Percentiles rank a stretch among this genome's conserved stretches.
Conservation (phyloP, 2,797 vertebrate genomes). For the Notoglanidium macrostoma region DNA sequence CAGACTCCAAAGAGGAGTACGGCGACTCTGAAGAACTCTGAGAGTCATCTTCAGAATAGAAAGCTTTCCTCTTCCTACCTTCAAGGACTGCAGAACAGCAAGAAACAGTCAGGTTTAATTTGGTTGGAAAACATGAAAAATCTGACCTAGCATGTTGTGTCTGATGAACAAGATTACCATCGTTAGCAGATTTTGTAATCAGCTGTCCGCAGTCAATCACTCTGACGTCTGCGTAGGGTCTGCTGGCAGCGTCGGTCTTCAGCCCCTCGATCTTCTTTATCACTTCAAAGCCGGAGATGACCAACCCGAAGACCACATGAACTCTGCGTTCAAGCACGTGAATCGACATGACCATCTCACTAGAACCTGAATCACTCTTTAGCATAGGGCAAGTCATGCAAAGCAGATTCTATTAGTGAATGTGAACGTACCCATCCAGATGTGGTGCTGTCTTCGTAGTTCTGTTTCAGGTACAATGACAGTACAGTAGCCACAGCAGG, state of each 20-base stretch:
- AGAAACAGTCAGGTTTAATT: background rate
- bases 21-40: slow-evolving; percentile 75
- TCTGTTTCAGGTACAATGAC: slow-evolving; percentile 77
- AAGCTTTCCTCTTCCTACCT: slow-evolving; percentile 81
- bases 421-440: slow-evolving; percentile 84
- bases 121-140: background rate
- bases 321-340: slow-evolving; percentile 63
- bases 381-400: background rate
- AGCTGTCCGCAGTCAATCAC: slow-evolving; percentile 96
- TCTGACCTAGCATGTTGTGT: background rate
- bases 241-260: slow-evolving; percentile 94
- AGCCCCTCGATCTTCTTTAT: slow-evolving; percentile 95
- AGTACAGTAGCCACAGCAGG: slow-evolving; percentile 64
- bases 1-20: slow-evolving; percentile 79
- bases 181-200: slow-evolving; percentile 86
- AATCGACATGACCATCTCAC: background rate
- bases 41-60: slow-evolving; percentile 79
- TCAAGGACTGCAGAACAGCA: slow-evolving; percentile 74
- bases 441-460: slow-evolving; percentile 96
- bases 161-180: slow-evolving; percentile 73
- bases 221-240: slow-evolving; percentile 94
- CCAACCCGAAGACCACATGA: slow-evolving; percentile 94
- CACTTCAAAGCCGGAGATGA: slow-evolving; percentile 97
- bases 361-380: background rate
- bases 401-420: background rate